Conservation (phyloP, 2,113 vertebrate genomes). For the Salvelinus alpinus region DNA sequence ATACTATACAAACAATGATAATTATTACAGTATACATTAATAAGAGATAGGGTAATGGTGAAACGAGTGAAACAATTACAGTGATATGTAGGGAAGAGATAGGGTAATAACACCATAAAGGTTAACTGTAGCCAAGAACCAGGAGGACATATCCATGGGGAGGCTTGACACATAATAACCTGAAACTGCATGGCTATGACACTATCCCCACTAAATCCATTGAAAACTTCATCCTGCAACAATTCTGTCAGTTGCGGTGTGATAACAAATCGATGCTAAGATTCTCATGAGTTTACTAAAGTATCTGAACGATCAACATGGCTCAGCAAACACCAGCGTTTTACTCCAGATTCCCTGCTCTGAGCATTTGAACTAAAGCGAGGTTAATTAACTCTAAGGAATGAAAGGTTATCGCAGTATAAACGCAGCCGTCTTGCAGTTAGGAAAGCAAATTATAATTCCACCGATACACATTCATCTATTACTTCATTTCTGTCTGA, state of each 20-base stretch:
- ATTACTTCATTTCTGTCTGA: conserved; percentile 19
- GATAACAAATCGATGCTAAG: conserved; percentile 41
- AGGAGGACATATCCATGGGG: neutral
- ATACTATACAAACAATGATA: neutral
- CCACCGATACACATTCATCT: neutral
- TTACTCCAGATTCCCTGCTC: conserved; percentile 39
- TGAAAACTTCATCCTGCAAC: conserved; percentile 17
- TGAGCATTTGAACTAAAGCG: conserved; percentile 35
- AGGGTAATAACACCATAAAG: conserved; percentile 16
- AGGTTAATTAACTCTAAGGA: conserved; percentile 55
- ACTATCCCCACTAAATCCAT: neutral
- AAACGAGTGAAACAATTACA: neutral
- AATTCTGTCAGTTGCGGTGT: conserved; percentile 28
- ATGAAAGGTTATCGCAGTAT: conserved; percentile 9
- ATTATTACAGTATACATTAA: conserved; percentile 16
- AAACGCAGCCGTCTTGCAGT: conserved; percentile 16
- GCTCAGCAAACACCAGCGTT: conserved; percentile 57
- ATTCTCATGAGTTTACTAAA: conserved; percentile 21
- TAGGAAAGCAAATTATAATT: conserved; percentile 41
- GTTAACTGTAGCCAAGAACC: neutral
- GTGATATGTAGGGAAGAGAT: conserved; percentile 1
- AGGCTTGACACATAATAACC: neutral
- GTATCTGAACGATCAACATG: conserved; percentile 44
- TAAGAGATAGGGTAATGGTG: neutral
- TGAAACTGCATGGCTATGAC: neutral